Percentiles rank a stretch among this genome's conserved stretches.
phyloP scores from a whole-genome alignment of 2,113 vertebrate genomes.

The Siniperca knerii region DNA sequence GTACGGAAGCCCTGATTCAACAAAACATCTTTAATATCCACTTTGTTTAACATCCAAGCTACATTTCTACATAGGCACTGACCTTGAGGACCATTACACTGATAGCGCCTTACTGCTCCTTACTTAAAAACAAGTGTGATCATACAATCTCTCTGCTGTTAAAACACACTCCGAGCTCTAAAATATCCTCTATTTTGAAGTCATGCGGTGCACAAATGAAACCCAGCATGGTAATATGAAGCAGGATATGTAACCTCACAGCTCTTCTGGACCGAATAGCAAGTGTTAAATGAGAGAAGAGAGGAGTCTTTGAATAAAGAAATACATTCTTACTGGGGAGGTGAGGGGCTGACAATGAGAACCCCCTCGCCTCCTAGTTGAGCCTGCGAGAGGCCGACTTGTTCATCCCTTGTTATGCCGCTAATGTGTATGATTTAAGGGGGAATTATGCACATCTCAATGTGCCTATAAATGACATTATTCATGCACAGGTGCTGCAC shows the following conservation, averaged over 20 bases:
- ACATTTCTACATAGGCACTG: not conserved
- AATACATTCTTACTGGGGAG: slow-evolving; percentile 72
- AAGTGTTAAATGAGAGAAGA: slow-evolving; percentile 74
- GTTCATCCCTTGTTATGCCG: slow-evolving; percentile 85
- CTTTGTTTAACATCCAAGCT: slow-evolving; percentile 4
- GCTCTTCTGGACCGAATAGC: slow-evolving; percentile 65
- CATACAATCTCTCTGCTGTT: slow-evolving; percentile 14
- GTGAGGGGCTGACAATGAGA: slow-evolving; percentile 75
- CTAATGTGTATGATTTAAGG: slow-evolving; percentile 87
- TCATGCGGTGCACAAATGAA: slow-evolving; percentile 58
- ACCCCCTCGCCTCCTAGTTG: slow-evolving; percentile 58
- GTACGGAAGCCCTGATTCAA: not conserved
- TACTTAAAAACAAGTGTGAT: slow-evolving; percentile 30
- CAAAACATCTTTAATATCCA: slow-evolving; percentile 15
- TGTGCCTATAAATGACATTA: slow-evolving; percentile 88
- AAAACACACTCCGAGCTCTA: slow-evolving; percentile 30
- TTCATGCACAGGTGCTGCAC: slow-evolving; percentile 90
- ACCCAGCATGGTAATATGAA: slow-evolving; percentile 55
- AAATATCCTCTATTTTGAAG: slow-evolving; percentile 60
- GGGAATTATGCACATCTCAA: slow-evolving; percentile 87
- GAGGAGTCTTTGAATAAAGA: slow-evolving; percentile 77
- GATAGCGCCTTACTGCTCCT: not conserved
- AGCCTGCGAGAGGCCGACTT: slow-evolving; percentile 77
- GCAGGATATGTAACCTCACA: slow-evolving; percentile 70
- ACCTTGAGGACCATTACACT: not conserved